A percentile compares a stretch with the other conserved stretches of the same genome.
Evolutionary conservation across 2,888 invertebrate species (phyloP).

Genomic region (Cephus spinipes): DNA sequence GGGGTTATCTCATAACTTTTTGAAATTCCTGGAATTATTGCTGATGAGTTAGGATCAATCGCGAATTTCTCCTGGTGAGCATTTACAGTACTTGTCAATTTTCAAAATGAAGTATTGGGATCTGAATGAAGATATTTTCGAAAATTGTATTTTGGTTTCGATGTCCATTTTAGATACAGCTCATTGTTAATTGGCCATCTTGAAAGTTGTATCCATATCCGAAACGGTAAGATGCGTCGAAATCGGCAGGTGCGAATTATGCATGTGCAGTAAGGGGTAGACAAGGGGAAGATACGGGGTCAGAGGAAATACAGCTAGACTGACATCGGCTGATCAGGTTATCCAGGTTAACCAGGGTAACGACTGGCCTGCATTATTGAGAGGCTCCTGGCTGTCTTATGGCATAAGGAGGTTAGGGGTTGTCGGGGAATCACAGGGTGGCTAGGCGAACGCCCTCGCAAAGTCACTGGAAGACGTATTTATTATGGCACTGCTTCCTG

Average conservation of each 20-base stretch:
- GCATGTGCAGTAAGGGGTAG: not conserved
- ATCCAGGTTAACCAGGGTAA: conserved; percentile 38
- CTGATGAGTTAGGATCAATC: too few relatives aligned
- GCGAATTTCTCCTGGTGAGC: too few relatives aligned
- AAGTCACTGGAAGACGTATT: conserved; percentile 45
- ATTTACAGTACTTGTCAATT: too few relatives aligned
- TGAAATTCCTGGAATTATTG: too few relatives aligned
- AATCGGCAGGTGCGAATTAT: not conserved
- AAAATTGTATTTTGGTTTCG: too few relatives aligned
- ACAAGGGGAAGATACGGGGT: not conserved
- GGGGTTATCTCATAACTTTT: too few relatives aligned
- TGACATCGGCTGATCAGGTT: conserved; percentile 40
- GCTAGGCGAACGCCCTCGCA: conserved; percentile 23
- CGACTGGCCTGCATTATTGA: conserved; percentile 51
- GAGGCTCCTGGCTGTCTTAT: conserved; percentile 28
- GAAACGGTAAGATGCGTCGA: not conserved
- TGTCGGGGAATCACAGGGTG: conserved; percentile 26
- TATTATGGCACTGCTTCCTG: conserved; percentile 55
- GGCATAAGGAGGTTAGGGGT: conserved; percentile 19
- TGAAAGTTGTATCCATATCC: not conserved
- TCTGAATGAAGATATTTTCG: too few relatives aligned
- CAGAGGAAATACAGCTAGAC: conserved; percentile 24
- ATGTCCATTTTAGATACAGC: not conserved
- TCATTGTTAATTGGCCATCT: not conserved
- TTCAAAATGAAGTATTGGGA: too few relatives aligned